Percentiles rank a stretch among this genome's conserved stretches.
Evolutionary conservation across 2,797 vertebrate species (phyloP).

Genomic region (Sebastes hubbsi): DNA sequence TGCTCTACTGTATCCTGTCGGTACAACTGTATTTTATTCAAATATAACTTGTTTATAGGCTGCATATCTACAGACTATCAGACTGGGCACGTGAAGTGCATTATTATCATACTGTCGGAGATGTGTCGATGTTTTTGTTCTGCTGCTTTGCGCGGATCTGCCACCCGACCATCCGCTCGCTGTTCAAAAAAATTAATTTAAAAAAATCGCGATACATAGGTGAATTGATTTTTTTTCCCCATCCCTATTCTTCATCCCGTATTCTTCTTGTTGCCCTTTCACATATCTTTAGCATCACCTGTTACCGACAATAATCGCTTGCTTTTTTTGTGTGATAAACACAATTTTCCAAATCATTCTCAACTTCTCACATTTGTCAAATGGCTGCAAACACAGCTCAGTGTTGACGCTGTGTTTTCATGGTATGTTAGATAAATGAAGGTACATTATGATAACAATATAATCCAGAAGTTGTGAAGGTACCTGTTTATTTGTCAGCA

Average conservation of each 20-base stretch:
- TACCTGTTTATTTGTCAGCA: conserved; percentile 63
- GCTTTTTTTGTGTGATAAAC: not conserved
- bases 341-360: not conserved
- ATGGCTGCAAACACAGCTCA: not conserved
- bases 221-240: no score
- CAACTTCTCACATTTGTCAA: not conserved
- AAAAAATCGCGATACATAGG: no score
- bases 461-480: conserved; percentile 39
- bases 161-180: no score
- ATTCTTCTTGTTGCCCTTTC: conserved; percentile 1
- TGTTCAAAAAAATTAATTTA: not conserved
- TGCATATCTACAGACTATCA: no score
- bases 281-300: not conserved
- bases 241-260: not conserved
- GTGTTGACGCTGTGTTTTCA: not conserved
- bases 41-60: no score
- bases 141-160: no score
- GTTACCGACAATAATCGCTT: not conserved
- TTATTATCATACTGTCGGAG: no score
- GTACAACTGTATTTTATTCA: no score
- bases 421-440: conserved; percentile 3
- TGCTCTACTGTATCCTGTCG: no score
- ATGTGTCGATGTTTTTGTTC: no score
- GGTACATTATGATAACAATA: conserved; percentile 4
- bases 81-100: no score